Evolutionary conservation across 2,888 invertebrate genomes (phyloP), one percentile per base, ranked within the genome.

Genomic region (Yponomeuta sedellus): DNA sequence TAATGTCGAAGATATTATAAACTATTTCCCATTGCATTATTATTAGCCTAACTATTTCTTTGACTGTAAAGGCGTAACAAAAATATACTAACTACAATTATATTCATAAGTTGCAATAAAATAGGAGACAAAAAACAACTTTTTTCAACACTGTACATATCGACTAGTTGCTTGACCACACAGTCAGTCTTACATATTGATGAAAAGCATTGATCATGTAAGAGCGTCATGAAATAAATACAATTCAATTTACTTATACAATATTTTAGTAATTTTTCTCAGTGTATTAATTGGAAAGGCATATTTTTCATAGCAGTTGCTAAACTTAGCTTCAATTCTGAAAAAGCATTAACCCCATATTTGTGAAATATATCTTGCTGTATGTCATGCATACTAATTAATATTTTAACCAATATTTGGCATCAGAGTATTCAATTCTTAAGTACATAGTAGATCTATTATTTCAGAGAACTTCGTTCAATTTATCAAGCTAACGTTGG

Each of bases 361-460:
- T 25, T 25, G 25, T 25, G 25, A 25, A 25, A 8, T 34, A 6
- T 8, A 8, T 34, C 34, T 34, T 34, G 2, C 5, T 25, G 3
- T 34, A 52, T 16, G 44, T 52, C 44, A 52, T 16, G 44, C 75
- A 80, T 82, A 83, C 80, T 80, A 83, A 81, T 79, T 75, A 77
- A 71, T 69, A 70, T 74, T 34, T 71, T 77, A 83, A 85, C 85
- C 79, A 85, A 85, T 82, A 84, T 85, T 86, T 85, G 85, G 83
- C 85, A 82, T 84, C 80, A 78, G 79, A 80, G 75, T 80, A 78
- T 76, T 77, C 79, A 75, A 76, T 66, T 66, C 66, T 85, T 88
- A 89, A 89, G 89, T 89, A 89, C 88, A 85, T 79, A 78, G 72
- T 76, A 75, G 76, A 75, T 77, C 82, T 84, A 85, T 79, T 70